These are phyloP conservation scores for Rhamnusium bicolor DNA, from an alignment of 2,888 invertebrate species.

Conservation along the genomic window DNA sequence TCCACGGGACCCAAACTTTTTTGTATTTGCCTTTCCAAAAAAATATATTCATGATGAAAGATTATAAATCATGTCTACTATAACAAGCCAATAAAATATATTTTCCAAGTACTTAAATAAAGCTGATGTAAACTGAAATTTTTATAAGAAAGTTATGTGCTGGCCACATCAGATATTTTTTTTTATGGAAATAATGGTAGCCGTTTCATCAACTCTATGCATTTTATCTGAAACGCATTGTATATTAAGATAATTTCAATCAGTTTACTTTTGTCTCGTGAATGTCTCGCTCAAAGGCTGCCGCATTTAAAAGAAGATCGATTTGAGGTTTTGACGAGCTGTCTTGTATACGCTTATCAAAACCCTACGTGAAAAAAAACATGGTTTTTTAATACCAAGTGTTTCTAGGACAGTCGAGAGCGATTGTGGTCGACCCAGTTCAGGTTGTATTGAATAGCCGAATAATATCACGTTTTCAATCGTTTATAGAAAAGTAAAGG, in stretches of 20 bases:
- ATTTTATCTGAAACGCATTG: no score
- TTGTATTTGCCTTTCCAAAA: no score
- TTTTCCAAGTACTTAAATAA: no score
- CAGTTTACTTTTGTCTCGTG: background rate
- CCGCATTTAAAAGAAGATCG: background rate
- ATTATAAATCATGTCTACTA: no score
- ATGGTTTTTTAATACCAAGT: background rate
- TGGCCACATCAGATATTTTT: no score
- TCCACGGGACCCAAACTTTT: no score
- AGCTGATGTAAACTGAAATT: no score
- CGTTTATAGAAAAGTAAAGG: conserved; percentile 39
- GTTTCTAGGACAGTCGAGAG: background rate
- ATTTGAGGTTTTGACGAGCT: background rate
- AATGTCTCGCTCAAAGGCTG: background rate
- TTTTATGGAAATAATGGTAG: no score
- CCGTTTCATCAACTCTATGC: no score
- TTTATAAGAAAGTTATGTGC: no score
- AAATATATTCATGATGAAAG: no score
- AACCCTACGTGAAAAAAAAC: background rate
- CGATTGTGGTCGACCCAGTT: conserved; percentile 4
- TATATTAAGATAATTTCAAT: background rate
- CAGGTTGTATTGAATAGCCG: conserved; percentile 20
- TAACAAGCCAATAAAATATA: no score
- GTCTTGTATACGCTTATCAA: background rate
- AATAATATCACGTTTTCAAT: conserved; percentile 36